Base-by-base conservation (phyloP, 2,797 vertebrate genomes). In the Taenioides sp. region DNA sequence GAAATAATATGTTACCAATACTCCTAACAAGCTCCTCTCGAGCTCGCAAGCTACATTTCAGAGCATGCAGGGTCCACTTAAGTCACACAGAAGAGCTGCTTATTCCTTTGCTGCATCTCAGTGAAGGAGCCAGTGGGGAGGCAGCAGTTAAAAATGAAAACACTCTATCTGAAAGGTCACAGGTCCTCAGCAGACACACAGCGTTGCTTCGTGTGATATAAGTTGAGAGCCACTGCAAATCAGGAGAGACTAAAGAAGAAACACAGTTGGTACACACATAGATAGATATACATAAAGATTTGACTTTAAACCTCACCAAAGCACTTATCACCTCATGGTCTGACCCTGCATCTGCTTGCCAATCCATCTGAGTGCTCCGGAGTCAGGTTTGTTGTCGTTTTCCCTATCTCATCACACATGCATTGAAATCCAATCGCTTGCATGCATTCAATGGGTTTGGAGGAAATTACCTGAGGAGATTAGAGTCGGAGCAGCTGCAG, bases 381-480 rank as follows among this genome's bases (percentile, higher is more conserved):
- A 50, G 37, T 65, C 65, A 66, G 77, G 86, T 89, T 80, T 76
- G 73, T 80, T 77, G 76, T 71, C 77, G 79, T 55, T 65, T 60
- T 65, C 49, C 61, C 73, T 73, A 78, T 78, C 88, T 90, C 86
- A 89, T 91, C 83, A 86, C 77, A 81, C 87, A 87, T 85, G 77
- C 86, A 92, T 89, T 88, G 91, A 92, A 94, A 93, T 91, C 88
- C 91, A 93, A 92, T 94, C 86, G 52, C 80, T 80, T 70, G 82
- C 86, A 83, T 88, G 77, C 89, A 92, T 91, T 92, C 89, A 84
- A 85, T 87, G 90, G 87, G 82, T 89, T 90, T 86, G 86, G 86
- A 86, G 86, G 88, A 90, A 92, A 94, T 94, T 94, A 92, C 91
- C 90, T 82, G 84, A 81, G 83, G 82, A 90, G 90, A 92, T 92